phyloP scores from a whole-genome alignment of 2,888 invertebrate genomes.

The Caenorhabditis zanzibari region DNA sequence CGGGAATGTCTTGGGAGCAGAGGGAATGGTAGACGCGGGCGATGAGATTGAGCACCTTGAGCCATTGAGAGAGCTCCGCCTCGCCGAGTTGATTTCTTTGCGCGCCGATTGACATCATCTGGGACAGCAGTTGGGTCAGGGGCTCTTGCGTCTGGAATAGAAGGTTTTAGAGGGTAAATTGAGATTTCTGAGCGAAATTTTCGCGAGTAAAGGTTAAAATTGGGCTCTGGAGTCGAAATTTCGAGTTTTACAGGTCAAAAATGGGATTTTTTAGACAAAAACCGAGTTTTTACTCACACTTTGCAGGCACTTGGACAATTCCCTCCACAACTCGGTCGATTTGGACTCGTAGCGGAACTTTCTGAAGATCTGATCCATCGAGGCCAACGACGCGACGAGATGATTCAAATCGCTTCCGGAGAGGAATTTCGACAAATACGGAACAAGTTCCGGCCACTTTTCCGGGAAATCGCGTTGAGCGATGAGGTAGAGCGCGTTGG shows the following conservation, averaged over 20 bases:
- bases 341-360: slow-evolving; percentile 93
- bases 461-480: slow-evolving; percentile 94
- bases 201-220: no score
- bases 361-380: slow-evolving; percentile 97
- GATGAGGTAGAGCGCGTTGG: slow-evolving; percentile 85
- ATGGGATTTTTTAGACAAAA: neutral
- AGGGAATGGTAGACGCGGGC: slow-evolving; percentile 91
- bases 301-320: slow-evolving; percentile 88
- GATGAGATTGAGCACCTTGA: slow-evolving; percentile 68
- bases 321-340: slow-evolving; percentile 94
- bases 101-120: slow-evolving; percentile 84
- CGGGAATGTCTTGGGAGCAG: slow-evolving; percentile 97
- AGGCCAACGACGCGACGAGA: slow-evolving; percentile 95
- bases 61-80: slow-evolving; percentile 63
- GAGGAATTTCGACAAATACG: slow-evolving; percentile 95
- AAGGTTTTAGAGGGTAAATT: neutral
- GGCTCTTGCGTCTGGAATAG: slow-evolving; percentile 91
- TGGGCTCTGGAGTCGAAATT: no score
- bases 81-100: slow-evolving; percentile 55
- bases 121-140: slow-evolving; percentile 92
- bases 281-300: slow-evolving; percentile 52
- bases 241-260: neutral
- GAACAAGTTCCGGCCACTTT: slow-evolving; percentile 95
- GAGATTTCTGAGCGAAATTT: neutral
- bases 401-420: slow-evolving; percentile 88